Evolutionary conservation across 2,113 vertebrate species (phyloP).

Genomic region (Pelodiscus sinensis): DNA sequence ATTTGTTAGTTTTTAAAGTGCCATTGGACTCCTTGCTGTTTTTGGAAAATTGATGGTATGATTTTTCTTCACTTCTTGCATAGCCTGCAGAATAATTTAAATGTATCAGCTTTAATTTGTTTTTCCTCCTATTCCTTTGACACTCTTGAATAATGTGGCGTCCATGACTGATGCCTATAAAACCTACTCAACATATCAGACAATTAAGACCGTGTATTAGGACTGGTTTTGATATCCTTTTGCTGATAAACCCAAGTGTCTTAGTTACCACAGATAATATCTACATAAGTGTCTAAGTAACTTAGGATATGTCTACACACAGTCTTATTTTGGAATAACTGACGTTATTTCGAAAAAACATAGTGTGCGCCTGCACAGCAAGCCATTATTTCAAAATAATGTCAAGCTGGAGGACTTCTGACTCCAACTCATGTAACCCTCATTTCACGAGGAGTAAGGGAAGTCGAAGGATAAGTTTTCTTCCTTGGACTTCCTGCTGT

Average conservation of each 20-base stretch:
- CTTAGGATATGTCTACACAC: too few species aligned
- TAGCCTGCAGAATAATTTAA: neutral
- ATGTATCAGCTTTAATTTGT: neutral
- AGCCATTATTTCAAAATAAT: too few species aligned
- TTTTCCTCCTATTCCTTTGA: slow-evolving; percentile 22
- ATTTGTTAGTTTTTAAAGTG: too few species aligned
- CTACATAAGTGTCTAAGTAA: neutral
- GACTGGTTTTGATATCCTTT: neutral
- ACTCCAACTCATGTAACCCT: too few species aligned
- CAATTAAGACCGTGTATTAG: neutral
- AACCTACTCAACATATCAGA: neutral
- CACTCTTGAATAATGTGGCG: neutral
- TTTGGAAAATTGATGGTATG: neutral
- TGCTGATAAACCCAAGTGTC: neutral
- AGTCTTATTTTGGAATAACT: too few species aligned
- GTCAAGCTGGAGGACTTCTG: too few species aligned
- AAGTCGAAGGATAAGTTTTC: too few species aligned
- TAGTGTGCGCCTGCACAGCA: too few species aligned
- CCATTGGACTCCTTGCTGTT: too few species aligned
- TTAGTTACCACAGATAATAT: neutral
- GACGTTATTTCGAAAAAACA: too few species aligned
- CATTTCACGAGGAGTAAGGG: too few species aligned
- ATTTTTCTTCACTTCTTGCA: neutral
- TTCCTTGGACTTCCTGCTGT: too few species aligned
- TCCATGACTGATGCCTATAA: neutral